A percentile compares a stretch with the other conserved stretches of the same genome.
These are phyloP conservation scores for Alosa alosa DNA, from an alignment of 2,113 vertebrate species.

Conservation along the genomic window DNA sequence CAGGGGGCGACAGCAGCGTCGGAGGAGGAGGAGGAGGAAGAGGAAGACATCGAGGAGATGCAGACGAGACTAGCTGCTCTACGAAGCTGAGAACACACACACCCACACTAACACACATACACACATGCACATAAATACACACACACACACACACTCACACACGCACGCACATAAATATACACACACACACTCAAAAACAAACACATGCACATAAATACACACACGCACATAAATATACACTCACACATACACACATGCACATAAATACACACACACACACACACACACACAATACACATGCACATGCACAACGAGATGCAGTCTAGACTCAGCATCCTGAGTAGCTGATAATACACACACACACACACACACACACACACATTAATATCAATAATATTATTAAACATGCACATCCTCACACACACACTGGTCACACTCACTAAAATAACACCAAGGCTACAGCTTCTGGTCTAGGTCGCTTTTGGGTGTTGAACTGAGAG, in stretches of 20 bases:
- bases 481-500: background rate
- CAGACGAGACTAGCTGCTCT: background rate
- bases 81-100: background rate
- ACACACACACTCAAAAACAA: background rate
- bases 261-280: too few relatives aligned
- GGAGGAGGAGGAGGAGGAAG: constrained; percentile 85
- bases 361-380: background rate
- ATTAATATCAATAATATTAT: background rate
- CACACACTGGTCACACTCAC: background rate
- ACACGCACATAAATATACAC: too few relatives aligned
- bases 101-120: background rate
- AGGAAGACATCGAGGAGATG: constrained; percentile 43
- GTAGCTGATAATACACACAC: background rate
- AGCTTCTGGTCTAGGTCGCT: too few relatives aligned
- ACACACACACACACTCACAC: background rate
- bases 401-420: background rate
- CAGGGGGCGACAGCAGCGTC: constrained; percentile 77
- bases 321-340: too few relatives aligned
- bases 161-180: background rate
- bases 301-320: too few relatives aligned
- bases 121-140: background rate
- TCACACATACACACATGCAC: background rate
- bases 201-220: background rate
- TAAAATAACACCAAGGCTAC: too few relatives aligned
- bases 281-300: too few relatives aligned